Conservation (phyloP, 2,113 vertebrate species). For the Scartelaos histophorus region DNA sequence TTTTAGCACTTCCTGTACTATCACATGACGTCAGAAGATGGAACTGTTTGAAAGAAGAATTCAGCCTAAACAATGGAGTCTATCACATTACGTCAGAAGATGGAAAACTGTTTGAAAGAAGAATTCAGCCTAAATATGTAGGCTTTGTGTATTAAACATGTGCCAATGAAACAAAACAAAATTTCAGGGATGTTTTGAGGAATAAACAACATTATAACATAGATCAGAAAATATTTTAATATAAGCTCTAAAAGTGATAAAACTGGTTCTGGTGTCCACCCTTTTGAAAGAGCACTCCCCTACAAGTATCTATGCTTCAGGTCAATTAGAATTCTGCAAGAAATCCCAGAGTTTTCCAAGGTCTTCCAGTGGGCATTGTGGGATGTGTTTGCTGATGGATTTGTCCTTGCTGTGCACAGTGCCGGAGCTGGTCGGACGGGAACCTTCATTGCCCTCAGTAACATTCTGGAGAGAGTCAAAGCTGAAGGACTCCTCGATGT, state of each 20-base stretch:
- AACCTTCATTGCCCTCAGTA: constrained; percentile 97
- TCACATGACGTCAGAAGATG: too few species aligned
- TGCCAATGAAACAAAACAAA: too few species aligned
- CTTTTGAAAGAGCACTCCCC: constrained; percentile 1
- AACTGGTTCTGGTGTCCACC: not conserved
- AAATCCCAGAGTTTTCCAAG: not conserved
- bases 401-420: constrained; percentile 64
- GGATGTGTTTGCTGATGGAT: constrained; percentile 17
- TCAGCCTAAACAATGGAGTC: too few species aligned
- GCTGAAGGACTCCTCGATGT: constrained; percentile 96
- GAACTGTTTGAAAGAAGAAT: too few species aligned
- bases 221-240: too few species aligned
- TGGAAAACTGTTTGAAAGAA: too few species aligned
- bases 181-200: too few species aligned
- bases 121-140: too few species aligned
- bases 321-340: not conserved
- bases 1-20: too few species aligned
- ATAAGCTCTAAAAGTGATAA: not conserved
- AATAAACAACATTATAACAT: too few species aligned
- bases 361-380: constrained; percentile 8
- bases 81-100: too few species aligned
- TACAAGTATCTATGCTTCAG: not conserved
- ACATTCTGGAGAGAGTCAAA: constrained; percentile 95
- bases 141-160: too few species aligned
- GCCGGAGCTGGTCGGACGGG: constrained; percentile 95